Evolutionary conservation across 2,888 invertebrate species (phyloP), one percentile per base, ranked within the genome.

Genomic region (Baccha elongata): DNA sequence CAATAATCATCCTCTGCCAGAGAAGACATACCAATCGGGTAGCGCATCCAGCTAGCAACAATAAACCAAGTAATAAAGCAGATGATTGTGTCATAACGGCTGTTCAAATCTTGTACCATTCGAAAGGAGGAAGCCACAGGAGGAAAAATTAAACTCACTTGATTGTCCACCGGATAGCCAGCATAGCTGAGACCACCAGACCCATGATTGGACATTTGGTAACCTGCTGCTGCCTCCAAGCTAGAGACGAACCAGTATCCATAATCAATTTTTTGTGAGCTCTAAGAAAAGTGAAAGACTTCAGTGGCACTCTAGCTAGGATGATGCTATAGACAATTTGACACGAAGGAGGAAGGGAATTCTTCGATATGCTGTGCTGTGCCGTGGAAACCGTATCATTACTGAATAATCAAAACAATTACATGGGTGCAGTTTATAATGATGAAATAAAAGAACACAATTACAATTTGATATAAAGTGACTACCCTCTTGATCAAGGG

Each of bases 31-130:
- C 48, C 60, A 46, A 60, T 58, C 29, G 60, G 7, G 53, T 44
- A 69, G 29, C 29, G 23, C 10, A 13, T 40, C 26, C 10, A 23
- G 26, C 52, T 52, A 60, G 40, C 62, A 60, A 74, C 74, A 40
- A 74, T 74, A 68, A 62, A 13, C 67, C 21, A 35, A 23, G 37
- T 62, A 48, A 15, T 62, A 13, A 17, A 42, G 55, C 76, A 71
- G 52, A 60, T 65, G 75, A 81, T 81, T 81, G 76, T 81, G 81
- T 81, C 81, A 81, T 81, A 81, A 76, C 75, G 64, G 55, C 40
- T 58, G 55, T 48, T 53, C 11, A 26, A 65, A 42, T 46, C 48
- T 53, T 46, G 52, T 42, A 60, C 40, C 60, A 67, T 81, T 81
- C 67, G 81, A 81, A 81, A 81, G 81, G 81, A 76, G 81, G 81